Evolutionary conservation across 1,140 invertebrate species (phyloP).

Genomic region (Apis mellifera): Amel_HAv3.1 CM009937.2:11487001-11487500

Average conservation of each 20-base stretch:
- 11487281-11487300: constrained; percentile 45
- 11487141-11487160: not conserved
- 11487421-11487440: not conserved
- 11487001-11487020: constrained; percentile 17
- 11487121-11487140: constrained; percentile 12
- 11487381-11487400: not conserved
- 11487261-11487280: constrained; percentile 61
- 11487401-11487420: too few relatives aligned
- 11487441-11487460: not conserved
- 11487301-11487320: constrained; percentile 54
- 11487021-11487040: not conserved
- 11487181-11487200: constrained; percentile 58
- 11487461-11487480: not conserved
- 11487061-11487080: constrained; percentile 13
- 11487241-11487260: constrained; percentile 55
- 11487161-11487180: constrained; percentile 9
- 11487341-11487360: not conserved
- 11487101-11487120: not conserved
- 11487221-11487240: constrained; percentile 65
- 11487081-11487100: not conserved
- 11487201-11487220: constrained; percentile 57
- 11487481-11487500: not conserved
- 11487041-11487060: not conserved
- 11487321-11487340: constrained; percentile 26
- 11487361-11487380: not conserved